phyloP scores from a whole-genome alignment of 2,888 invertebrate genomes.

The Amaurobius ferox region DNA sequence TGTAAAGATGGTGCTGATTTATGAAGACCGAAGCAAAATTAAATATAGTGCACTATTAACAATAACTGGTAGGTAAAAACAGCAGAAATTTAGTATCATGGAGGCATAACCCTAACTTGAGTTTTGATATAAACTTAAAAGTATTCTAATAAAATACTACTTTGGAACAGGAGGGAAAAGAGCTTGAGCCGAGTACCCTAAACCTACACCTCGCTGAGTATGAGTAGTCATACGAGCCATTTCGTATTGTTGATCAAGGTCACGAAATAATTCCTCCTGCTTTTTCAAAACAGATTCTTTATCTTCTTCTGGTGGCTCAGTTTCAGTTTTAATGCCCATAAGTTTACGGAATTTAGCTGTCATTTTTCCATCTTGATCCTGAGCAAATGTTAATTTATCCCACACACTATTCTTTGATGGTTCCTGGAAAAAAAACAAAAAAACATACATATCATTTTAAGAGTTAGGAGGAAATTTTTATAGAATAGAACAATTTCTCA shows the following conservation, averaged over 20 bases:
- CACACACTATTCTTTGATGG: conserved; percentile 81
- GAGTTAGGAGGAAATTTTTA: too few species aligned
- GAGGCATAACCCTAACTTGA: too few species aligned
- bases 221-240: conserved; percentile 96
- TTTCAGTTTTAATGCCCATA: conserved; percentile 91
- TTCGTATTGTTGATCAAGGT: conserved; percentile 97
- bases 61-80: too few species aligned
- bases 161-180: conserved; percentile 61
- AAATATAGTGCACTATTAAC: too few species aligned
- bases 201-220: conserved; percentile 86
- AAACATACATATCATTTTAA: too few species aligned
- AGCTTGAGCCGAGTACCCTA: conserved; percentile 77
- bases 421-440: conserved; percentile 62
- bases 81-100: too few species aligned
- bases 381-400: conserved; percentile 91
- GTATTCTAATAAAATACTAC: background rate
- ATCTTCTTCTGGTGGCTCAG: conserved; percentile 25
- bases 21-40: too few species aligned
- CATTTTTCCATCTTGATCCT: conserved; percentile 93
- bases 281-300: conserved; percentile 76
- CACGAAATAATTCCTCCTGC: conserved; percentile 85
- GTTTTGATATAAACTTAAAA: too few species aligned
- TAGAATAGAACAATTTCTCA: too few species aligned
- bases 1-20: too few species aligned
- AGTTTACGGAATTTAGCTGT: conserved; percentile 96